Conservation (phyloP, 2,113 vertebrate species). For the Astatotilapia flaviijosephi region DNA sequence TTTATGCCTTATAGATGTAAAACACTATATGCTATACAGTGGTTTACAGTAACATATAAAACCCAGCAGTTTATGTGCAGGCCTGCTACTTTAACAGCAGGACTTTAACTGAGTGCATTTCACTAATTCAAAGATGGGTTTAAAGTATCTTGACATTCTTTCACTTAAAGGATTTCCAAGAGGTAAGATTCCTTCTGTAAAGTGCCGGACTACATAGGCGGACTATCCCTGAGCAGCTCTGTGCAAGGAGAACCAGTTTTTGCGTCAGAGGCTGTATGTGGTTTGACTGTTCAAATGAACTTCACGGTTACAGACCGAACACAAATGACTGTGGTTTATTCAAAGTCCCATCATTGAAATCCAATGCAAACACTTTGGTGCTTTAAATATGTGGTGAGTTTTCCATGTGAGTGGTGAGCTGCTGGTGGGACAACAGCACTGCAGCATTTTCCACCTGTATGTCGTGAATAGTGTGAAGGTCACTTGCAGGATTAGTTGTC, state of each 20-base stretch:
- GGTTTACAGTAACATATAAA: background rate
- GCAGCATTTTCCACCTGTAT: background rate
- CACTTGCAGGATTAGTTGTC: constrained; percentile 26
- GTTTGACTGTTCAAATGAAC: constrained; percentile 61
- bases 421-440: background rate
- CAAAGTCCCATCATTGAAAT: constrained; percentile 68
- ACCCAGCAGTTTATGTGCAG: background rate
- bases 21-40: background rate
- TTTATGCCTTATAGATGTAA: background rate
- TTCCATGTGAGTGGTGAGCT: constrained; percentile 11
- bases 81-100: background rate
- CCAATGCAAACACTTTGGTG: constrained; percentile 59
- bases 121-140: background rate
- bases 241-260: background rate
- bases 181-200: background rate
- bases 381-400: constrained; percentile 56
- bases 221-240: background rate
- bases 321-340: constrained; percentile 71
- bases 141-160: background rate
- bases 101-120: background rate
- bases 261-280: constrained; percentile 9
- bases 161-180: background rate
- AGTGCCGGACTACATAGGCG: too few relatives aligned
- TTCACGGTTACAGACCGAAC: constrained; percentile 64
- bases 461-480: background rate